Evolutionary conservation across 2,888 invertebrate genomes (phyloP), one percentile per base, ranked within the genome.

Genomic region (Acanthosepion esculentum): DNA sequence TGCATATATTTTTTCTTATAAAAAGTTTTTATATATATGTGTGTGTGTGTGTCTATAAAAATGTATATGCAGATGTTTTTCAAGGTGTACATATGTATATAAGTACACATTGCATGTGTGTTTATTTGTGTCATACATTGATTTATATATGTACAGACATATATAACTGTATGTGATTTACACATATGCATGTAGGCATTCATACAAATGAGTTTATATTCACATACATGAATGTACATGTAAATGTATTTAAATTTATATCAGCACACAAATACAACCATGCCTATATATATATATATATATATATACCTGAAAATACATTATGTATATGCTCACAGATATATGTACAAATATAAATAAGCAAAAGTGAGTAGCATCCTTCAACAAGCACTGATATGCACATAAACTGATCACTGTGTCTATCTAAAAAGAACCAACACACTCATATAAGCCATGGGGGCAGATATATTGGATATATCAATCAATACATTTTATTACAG

Each of bases 381-480:
- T 7, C 59, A 59, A 59, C 59, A 59, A 59, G 59, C 59, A 20
- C 59, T 7, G 4, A 23, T 59, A 7, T 23, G 26, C 59, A 59
- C 59, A 59, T 20, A 23, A 7, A 59, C 59, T 59, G 59, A 59
- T 59, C 59, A 20, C 59, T 59, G 23, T 59, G 59, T 59, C 3
- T 59, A 20, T 23, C 20, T 59, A 59, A 59, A 59, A 59, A 59
- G 20, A 59, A 23, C 59, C 59, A 23, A 59, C 59, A 20, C 23
- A 59, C 55, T 59, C 59, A 59, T 59, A 59, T 59, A 23, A 59
- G 59, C 59, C 59, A 59, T 6, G 20, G 59, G 78, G 33, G 78
- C n/a, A 78, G 78, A 78, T n/a, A 78, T n/a, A 78, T n/a, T n/a
- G 78, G 33, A 78, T 78, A 78, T 78, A 78, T 78, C 78, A 78